Percentiles rank a stretch among this genome's conserved stretches.
phyloP scores from a whole-genome alignment of 2,888 invertebrate species.

The Vesta saturnalis region DNA sequence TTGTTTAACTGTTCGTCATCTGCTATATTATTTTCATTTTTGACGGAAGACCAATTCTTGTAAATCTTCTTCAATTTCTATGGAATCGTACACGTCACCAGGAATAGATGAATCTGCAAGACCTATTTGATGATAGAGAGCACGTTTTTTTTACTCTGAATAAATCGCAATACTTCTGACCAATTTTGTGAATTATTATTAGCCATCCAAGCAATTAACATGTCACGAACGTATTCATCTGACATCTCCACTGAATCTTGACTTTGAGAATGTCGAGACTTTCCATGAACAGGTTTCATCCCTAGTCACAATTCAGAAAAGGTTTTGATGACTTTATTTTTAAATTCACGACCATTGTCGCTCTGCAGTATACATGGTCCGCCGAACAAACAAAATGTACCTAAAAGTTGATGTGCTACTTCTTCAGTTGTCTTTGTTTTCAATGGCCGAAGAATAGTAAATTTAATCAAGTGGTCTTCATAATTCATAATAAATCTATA shows the following conservation, averaged over 20 bases:
- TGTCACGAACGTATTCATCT: neutral
- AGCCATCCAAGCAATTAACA: neutral
- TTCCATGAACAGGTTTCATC: no score
- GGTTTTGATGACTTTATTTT: neutral
- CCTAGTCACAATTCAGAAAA: neutral
- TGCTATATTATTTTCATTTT: neutral
- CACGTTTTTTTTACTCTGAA: neutral
- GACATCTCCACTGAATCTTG: neutral
- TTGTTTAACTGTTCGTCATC: neutral
- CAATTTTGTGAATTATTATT: neutral
- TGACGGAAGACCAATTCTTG: neutral
- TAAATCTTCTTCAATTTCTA: neutral
- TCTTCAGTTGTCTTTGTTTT: neutral
- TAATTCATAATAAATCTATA: neutral
- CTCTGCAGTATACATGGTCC: neutral
- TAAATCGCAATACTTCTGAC: neutral
- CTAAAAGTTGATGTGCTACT: no score
- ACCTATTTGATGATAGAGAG: neutral
- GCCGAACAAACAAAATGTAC: neutral
- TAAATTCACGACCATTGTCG: no score
- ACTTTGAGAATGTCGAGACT: neutral
- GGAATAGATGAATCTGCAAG: neutral
- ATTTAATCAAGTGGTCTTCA: neutral
- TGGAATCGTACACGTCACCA: neutral
- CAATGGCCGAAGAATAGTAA: neutral